phyloP scores from a whole-genome alignment of 2,888 invertebrate species.

The Acanthosoma haemorrhoidale region DNA sequence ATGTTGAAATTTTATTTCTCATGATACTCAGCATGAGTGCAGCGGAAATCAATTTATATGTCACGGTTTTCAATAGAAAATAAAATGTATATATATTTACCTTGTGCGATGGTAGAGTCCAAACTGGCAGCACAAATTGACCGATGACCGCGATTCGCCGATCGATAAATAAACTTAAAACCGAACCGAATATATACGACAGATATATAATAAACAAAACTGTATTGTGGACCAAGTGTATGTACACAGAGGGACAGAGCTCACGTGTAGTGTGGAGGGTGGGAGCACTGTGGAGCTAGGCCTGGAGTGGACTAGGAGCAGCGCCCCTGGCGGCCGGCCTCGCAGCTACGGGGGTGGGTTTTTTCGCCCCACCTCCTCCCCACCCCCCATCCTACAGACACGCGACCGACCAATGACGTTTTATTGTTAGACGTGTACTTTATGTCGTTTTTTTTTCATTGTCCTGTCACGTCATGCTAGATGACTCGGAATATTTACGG shows the following conservation, averaged over 20 bases:
- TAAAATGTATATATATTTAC: neutral
- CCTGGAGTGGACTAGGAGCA: neutral
- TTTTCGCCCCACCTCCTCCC: neutral
- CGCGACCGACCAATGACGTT: slow-evolving; percentile 4
- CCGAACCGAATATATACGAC: neutral
- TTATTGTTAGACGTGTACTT: slow-evolving; percentile 2
- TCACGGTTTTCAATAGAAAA: too few species aligned
- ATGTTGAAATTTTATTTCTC: too few species aligned
- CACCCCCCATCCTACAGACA: too few species aligned
- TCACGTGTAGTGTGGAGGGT: slow-evolving; percentile 1
- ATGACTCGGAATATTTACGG: too few species aligned
- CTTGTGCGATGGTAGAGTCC: neutral
- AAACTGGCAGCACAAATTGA: neutral
- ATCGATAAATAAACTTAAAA: neutral
- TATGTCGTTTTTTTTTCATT: too few species aligned
- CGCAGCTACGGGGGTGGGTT: neutral
- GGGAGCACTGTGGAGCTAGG: neutral
- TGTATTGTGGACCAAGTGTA: neutral
- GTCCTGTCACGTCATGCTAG: too few species aligned
- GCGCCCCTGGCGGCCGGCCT: neutral
- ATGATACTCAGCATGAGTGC: too few species aligned
- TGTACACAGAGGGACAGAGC: neutral
- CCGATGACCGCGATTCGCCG: neutral
- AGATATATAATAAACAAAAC: slow-evolving; percentile 10
- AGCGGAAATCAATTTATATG: too few species aligned